Evolutionary conservation across 2,113 vertebrate genomes (phyloP).

Genomic region (Takifugu flavidus): DNA sequence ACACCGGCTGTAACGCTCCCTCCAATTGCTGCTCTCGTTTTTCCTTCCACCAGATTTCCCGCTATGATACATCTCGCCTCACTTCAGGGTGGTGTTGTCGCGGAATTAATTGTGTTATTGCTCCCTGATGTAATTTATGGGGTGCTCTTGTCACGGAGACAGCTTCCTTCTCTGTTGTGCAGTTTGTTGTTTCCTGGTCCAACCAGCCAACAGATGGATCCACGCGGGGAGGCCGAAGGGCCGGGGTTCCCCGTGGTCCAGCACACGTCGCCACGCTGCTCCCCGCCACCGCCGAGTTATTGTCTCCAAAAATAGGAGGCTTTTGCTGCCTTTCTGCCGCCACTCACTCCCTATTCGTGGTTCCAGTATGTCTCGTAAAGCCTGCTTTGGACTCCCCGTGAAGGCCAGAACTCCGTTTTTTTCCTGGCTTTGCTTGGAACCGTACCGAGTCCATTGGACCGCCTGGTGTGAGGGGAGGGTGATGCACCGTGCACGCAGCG

Average conservation of each 20-base stretch:
- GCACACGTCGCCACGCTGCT: no score
- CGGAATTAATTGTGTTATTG: conserved; percentile 8
- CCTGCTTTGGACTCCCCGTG: no score
- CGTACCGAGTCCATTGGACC: no score
- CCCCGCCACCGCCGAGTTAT: no score
- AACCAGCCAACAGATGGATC: background rate
- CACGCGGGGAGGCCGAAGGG: background rate
- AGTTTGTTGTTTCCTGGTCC: background rate
- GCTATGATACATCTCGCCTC: conserved; percentile 2
- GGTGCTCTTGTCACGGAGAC: background rate
- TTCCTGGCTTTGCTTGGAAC: no score
- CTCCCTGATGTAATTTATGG: background rate
- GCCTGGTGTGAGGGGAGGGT: no score
- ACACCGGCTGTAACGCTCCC: background rate
- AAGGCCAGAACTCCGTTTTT: no score
- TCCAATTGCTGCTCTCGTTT: background rate
- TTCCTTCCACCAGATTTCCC: conserved; percentile 3
- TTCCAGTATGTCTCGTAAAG: background rate
- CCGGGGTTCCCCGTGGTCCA: no score
- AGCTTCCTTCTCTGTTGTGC: background rate
- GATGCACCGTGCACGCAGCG: no score
- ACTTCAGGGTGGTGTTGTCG: conserved; percentile 8
- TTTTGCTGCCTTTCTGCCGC: no score
- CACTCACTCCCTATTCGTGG: background rate
- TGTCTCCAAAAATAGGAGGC: no score